Conservation (phyloP, 2,888 invertebrate species). For the Calameuta pallipes region DNA sequence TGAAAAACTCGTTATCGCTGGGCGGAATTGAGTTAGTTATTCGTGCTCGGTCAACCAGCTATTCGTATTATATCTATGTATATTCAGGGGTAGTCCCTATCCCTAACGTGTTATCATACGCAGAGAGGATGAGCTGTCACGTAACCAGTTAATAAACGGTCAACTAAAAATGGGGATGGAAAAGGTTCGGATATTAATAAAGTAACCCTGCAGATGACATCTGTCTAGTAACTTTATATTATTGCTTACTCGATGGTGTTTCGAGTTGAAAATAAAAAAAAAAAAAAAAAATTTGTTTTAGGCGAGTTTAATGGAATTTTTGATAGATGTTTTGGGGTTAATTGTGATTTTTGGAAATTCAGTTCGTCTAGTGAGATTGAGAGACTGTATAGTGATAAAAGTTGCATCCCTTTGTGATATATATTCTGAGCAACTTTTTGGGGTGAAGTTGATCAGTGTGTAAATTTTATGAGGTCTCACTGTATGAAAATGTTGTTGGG, state of each 20-base stretch:
- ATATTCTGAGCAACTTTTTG: background rate
- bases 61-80: background rate
- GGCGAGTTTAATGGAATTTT: background rate
- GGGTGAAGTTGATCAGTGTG: background rate
- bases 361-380: background rate
- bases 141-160: background rate
- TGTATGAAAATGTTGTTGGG: background rate
- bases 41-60: background rate
- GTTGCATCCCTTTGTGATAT: background rate
- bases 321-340: background rate
- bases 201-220: background rate
- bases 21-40: constrained; percentile 4
- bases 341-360: background rate
- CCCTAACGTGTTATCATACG: background rate
- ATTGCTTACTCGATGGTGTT: background rate
- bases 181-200: background rate
- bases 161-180: background rate
- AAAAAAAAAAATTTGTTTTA: background rate
- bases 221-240: background rate
- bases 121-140: background rate
- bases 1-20: constrained; percentile 10
- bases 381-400: background rate
- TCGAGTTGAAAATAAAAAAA: background rate
- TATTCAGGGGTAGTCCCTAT: background rate
- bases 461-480: background rate